These are phyloP conservation scores for Hyla sarda DNA, from an alignment of 2,113 vertebrate genomes.

Conservation along the genomic window DNA sequence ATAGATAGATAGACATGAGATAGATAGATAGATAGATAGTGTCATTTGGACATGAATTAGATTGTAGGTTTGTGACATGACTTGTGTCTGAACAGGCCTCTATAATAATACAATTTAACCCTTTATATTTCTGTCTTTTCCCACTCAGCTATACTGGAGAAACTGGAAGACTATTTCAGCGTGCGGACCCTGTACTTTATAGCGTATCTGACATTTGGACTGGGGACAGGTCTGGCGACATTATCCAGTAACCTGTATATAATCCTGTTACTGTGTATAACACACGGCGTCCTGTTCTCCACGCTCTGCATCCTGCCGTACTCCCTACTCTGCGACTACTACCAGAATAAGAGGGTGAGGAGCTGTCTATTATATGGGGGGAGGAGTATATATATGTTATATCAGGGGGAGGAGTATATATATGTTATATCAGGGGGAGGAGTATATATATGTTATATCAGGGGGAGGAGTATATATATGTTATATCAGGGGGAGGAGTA, in stretches of 20 bases:
- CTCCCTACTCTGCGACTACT: constrained; percentile 97
- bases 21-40: not conserved
- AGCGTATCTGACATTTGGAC: constrained; percentile 91
- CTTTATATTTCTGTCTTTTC: not conserved
- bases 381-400: too few relatives aligned
- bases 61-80: not conserved
- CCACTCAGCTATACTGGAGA: constrained; percentile 85
- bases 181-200: constrained; percentile 93
- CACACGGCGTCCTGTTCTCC: constrained; percentile 93
- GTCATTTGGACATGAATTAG: too few relatives aligned
- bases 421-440: too few relatives aligned
- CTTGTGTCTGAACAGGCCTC: not conserved
- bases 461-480: too few relatives aligned
- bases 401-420: too few relatives aligned
- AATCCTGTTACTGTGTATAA: constrained; percentile 90
- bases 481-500: too few relatives aligned
- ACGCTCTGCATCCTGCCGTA: constrained; percentile 97
- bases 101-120: too few relatives aligned
- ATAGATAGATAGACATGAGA: too few relatives aligned
- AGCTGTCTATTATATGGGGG: too few relatives aligned
- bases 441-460: too few relatives aligned
- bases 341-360: constrained; percentile 93
- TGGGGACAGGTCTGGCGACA: constrained; percentile 92
- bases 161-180: constrained; percentile 91
- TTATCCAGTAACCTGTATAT: constrained; percentile 92